phyloP scores from a whole-genome alignment of 2,888 invertebrate genomes.

The Seira ritae region DNA sequence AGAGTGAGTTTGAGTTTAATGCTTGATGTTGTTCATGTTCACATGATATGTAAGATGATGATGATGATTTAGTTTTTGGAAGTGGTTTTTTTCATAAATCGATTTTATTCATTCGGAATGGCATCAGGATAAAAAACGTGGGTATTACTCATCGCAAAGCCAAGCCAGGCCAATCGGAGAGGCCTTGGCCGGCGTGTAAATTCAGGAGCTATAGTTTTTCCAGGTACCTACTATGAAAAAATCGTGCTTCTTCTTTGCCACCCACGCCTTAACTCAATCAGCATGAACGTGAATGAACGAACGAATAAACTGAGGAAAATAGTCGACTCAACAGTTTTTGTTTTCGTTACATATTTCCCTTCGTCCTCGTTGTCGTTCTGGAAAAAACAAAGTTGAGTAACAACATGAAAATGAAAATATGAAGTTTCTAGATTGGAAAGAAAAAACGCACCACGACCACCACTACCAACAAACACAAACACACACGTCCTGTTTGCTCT shows the following conservation, averaged over 20 bases:
- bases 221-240: neutral
- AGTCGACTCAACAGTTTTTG: conserved; percentile 13
- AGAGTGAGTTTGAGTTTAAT: no score
- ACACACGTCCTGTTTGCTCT: no score
- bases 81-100: neutral
- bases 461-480: no score
- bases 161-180: neutral
- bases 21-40: no score
- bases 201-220: neutral
- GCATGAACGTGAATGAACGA: conserved; percentile 1
- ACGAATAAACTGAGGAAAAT: neutral
- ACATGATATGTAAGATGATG: no score
- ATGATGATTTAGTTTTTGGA: no score
- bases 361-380: neutral
- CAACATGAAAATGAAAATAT: conserved; percentile 7
- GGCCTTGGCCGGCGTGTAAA: neutral
- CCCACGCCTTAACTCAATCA: conserved; percentile 18
- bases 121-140: no score
- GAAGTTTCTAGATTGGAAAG: neutral
- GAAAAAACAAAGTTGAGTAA: conserved; percentile 9
- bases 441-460: no score
- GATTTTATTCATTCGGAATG: neutral
- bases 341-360: neutral
- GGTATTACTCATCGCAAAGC: neutral
- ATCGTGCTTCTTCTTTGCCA: conserved; percentile 12